phyloP scores from a whole-genome alignment of 2,888 invertebrate species.

The Andrena hattorfiana region DNA sequence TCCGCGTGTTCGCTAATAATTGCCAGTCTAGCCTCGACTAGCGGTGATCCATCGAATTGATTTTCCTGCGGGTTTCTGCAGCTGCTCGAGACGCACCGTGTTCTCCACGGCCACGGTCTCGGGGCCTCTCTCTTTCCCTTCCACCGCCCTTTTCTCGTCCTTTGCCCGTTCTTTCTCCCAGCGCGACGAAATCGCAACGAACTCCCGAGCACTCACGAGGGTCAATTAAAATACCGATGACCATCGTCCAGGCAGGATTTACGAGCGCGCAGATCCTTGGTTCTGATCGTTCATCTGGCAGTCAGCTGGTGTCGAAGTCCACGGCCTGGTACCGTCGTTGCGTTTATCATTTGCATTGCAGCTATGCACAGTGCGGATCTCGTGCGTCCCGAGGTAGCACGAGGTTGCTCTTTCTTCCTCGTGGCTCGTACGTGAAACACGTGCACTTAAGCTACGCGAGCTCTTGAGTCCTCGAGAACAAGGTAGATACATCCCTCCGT shows the following conservation, averaged over 20 bases:
- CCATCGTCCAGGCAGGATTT: conserved; percentile 64
- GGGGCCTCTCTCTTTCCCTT: conserved; percentile 9
- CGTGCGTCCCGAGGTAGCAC: conserved; percentile 15
- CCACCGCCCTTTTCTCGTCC: conserved; percentile 1
- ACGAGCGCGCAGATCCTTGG: conserved; percentile 62
- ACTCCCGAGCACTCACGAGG: conserved; percentile 57
- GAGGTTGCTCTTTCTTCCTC: conserved; percentile 4
- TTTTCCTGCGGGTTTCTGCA: conserved; percentile 66
- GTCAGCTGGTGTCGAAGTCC: conserved; percentile 63
- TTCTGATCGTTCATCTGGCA: conserved; percentile 65
- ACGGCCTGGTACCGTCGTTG: conserved; percentile 45
- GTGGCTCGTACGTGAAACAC: not conserved
- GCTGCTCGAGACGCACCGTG: conserved; percentile 41
- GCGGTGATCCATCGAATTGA: conserved; percentile 71
- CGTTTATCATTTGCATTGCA: conserved; percentile 66
- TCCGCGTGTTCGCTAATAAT: conserved; percentile 74
- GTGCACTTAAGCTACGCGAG: not conserved
- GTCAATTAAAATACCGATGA: conserved; percentile 70
- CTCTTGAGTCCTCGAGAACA: not conserved
- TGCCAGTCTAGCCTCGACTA: conserved; percentile 50
- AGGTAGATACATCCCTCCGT: not conserved
- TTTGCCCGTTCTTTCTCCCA: conserved; percentile 27
- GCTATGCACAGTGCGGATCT: conserved; percentile 23
- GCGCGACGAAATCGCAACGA: conserved; percentile 65
- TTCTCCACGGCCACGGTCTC: conserved; percentile 32